Base-by-base conservation (phyloP, 2,113 vertebrate species). In the Natator depressus region DNA sequence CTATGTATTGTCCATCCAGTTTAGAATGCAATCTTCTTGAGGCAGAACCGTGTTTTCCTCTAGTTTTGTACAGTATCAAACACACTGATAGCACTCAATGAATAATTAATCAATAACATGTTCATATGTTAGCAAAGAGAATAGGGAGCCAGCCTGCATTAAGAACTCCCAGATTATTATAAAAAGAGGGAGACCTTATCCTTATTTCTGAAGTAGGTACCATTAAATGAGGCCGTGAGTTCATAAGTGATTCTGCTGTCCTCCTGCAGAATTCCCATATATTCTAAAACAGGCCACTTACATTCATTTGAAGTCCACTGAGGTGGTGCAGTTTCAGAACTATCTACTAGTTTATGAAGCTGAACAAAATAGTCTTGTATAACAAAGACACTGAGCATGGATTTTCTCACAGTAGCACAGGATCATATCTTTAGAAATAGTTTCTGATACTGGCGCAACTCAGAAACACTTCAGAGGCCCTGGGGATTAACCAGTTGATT, bases 301-400 rank as follows among this genome's bases (percentile, higher is more conserved):
- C 22, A 87, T 78, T 93, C 92, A 83, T 76, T 80, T 76, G 95
- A 92, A 92, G 14, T 95, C 47, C 3, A 94, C 87, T 82, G 91
- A 96, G 10, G 46, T 92, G 4, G 59, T 93, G 87, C 10, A 51
- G 1, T 92, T 97, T 97, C 42, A 90, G 35, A 85, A 92, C 3
- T 93, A 89, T 91, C 95, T 84, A 49, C 94, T 54, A 87, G 29
- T 69, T 94, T 91, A 80, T 88, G 83, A 96, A 95, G 86, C 85
- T 84, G 51, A 89, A 94, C 20, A 80, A 95, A 96, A 85, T 31
- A 86, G 31, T 89, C 49, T 4, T 80, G 35, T 65, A 72, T 79
- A 84, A 89, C 27, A 93, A 93, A 96, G 78, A 94, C 7, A 57
- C 6, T 81, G 82, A 92, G 31, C 16, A 93, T 85, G 8, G 29